A percentile compares a stretch with the other conserved stretches of the same genome.
Conservation (phyloP, 2,797 vertebrate genomes). For the Tarsius wallacei region DNA sequence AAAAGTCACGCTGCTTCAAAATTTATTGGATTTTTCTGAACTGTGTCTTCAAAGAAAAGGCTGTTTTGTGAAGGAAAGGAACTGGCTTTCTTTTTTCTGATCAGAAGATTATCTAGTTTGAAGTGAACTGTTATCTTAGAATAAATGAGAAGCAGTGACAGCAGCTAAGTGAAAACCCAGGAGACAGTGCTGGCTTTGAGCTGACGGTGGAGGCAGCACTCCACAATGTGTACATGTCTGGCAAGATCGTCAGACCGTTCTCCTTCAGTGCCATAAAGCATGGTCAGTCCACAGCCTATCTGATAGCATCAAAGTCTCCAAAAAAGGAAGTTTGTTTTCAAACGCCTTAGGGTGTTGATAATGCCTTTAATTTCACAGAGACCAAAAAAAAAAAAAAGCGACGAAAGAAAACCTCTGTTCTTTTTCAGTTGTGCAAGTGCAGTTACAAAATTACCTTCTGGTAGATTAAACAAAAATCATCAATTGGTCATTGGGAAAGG, state of each 20-base stretch:
- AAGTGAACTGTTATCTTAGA: slow-evolving; percentile 81
- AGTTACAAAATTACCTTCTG: slow-evolving; percentile 12
- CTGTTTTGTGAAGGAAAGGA: slow-evolving; percentile 7
- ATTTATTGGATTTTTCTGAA: slow-evolving; percentile 70
- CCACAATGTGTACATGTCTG: not conserved
- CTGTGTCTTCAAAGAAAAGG: slow-evolving; percentile 78
- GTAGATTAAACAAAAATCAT: not conserved
- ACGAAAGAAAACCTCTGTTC: slow-evolving; percentile 30
- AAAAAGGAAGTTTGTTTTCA: slow-evolving; percentile 71
- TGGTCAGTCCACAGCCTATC: slow-evolving; percentile 53
- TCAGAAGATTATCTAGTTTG: slow-evolving; percentile 79
- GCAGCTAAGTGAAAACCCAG: slow-evolving; percentile 76
- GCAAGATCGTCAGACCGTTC: not conserved
- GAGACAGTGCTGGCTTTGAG: slow-evolving; percentile 79
- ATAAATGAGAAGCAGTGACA: slow-evolving; percentile 78
- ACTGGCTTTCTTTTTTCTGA: slow-evolving; percentile 61
- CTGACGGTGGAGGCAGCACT: slow-evolving; percentile 38
- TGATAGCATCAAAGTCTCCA: slow-evolving; percentile 46
- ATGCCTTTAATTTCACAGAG: slow-evolving; percentile 57
- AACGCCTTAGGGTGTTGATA: slow-evolving; percentile 4
- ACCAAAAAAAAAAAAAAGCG: not conserved
- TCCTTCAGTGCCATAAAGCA: not conserved
- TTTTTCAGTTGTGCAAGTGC: slow-evolving; percentile 16
- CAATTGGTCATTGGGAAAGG: not conserved
- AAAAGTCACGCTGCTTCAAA: slow-evolving; percentile 69